These are phyloP conservation scores for Hyperopisus bebe DNA, from an alignment of 2,113 vertebrate species.

Conservation along the genomic window DNA sequence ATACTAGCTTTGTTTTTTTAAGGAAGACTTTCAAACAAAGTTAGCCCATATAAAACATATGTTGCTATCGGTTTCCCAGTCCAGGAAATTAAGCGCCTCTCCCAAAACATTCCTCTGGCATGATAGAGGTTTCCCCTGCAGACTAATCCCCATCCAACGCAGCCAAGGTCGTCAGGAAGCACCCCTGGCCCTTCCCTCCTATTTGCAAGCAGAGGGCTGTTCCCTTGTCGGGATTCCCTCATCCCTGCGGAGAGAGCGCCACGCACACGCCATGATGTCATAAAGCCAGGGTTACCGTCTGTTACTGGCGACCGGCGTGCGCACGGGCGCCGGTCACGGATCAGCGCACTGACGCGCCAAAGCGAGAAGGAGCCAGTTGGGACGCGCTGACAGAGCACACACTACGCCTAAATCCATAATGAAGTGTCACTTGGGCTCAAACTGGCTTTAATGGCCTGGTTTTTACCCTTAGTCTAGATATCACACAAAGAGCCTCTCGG, in stretches of 20 bases:
- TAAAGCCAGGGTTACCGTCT: neutral
- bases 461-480: neutral
- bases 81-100: neutral
- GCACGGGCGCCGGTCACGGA: neutral
- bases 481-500: neutral
- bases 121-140: neutral
- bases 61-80: neutral
- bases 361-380: neutral
- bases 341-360: neutral
- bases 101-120: neutral
- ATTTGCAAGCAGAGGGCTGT: neutral
- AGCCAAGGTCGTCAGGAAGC: neutral
- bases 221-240: neutral
- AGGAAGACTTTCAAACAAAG: neutral
- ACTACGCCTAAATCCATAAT: neutral
- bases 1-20: neutral
- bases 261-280: neutral
- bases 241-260: neutral
- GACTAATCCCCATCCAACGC: neutral
- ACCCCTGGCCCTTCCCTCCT: neutral
- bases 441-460: neutral
- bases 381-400: neutral
- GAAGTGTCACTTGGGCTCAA: neutral
- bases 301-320: neutral
- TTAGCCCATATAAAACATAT: neutral